These are phyloP conservation scores for Tyto alba DNA, from an alignment of 2,113 vertebrate genomes.

Conservation along the genomic window DNA sequence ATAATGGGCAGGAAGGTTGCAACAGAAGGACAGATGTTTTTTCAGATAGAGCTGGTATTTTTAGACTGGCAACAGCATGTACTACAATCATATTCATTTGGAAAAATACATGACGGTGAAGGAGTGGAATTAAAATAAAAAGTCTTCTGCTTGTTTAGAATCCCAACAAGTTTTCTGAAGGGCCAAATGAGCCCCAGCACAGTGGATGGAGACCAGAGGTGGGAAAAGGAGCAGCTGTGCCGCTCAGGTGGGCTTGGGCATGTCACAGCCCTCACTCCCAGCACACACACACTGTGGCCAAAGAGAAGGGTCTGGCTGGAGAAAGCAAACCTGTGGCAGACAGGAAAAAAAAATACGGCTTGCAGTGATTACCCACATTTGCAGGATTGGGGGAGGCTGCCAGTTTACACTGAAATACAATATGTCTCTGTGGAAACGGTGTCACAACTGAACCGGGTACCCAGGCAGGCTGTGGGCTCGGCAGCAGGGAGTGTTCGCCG, in stretches of 20 bases:
- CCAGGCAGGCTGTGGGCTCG: not conserved
- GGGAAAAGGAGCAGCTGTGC: not conserved
- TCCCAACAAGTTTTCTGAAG: not conserved
- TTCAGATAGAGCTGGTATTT: not conserved
- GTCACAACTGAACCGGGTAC: accelerated
- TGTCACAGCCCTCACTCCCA: not conserved
- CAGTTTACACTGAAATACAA: not conserved
- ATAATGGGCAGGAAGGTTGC: not conserved
- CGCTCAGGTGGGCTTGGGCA: not conserved
- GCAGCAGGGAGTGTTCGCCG: not conserved
- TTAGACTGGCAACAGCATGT: not conserved
- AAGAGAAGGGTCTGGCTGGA: not conserved
- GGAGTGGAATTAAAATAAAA: not conserved
- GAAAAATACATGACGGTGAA: not conserved
- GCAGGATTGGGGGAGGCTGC: not conserved
- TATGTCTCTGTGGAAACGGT: not conserved
- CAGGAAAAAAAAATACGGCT: not conserved
- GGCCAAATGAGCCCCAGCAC: not conserved
- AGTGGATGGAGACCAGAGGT: not conserved
- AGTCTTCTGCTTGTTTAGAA: not conserved
- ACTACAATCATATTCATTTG: not conserved
- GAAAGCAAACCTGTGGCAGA: not conserved
- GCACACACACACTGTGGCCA: not conserved
- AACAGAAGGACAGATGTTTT: not conserved
- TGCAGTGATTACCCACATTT: accelerated